Conservation (phyloP, 1,140 invertebrate genomes). For the Phymorhynchus buccinoides region DNA sequence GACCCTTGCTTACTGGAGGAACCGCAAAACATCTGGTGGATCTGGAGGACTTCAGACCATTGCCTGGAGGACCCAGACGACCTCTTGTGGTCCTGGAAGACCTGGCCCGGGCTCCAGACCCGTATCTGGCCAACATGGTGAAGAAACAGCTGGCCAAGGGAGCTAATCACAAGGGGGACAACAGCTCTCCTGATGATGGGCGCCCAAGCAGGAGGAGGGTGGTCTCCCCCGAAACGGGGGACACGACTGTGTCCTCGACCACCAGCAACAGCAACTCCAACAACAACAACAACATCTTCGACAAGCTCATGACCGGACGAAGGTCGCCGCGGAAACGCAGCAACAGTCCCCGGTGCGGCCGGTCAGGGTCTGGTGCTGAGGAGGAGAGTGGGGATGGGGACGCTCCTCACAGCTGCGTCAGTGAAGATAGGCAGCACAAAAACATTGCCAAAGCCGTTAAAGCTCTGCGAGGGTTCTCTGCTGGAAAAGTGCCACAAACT, state of each 20-base stretch:
- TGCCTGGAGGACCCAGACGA: not conserved
- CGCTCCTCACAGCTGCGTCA: no score
- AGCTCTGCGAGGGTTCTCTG: slow-evolving; percentile 22
- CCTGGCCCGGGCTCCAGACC: slow-evolving; percentile 12
- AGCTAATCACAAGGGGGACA: not conserved
- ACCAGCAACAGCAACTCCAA: not conserved
- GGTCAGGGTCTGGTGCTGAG: not conserved
- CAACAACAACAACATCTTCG: slow-evolving; percentile 19
- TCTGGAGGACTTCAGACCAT: not conserved
- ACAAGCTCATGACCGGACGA: slow-evolving; percentile 25
- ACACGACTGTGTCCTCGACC: slow-evolving; percentile 16
- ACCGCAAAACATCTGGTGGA: no score
- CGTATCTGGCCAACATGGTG: not conserved
- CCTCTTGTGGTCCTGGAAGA: slow-evolving; percentile 18
- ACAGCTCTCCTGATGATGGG: not conserved
- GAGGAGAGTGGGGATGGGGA: not conserved
- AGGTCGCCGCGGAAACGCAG: slow-evolving; percentile 18
- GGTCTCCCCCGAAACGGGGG: not conserved
- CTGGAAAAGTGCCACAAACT: not conserved
- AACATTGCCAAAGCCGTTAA: slow-evolving; percentile 21
- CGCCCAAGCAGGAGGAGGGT: not conserved
- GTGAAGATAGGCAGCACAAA: slow-evolving; percentile 17
- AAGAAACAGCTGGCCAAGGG: slow-evolving; percentile 12
- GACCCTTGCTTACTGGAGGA: no score
- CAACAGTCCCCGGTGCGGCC: slow-evolving; percentile 9